phyloP scores from a whole-genome alignment of 2,888 invertebrate species.

The Pollenia labialis region DNA sequence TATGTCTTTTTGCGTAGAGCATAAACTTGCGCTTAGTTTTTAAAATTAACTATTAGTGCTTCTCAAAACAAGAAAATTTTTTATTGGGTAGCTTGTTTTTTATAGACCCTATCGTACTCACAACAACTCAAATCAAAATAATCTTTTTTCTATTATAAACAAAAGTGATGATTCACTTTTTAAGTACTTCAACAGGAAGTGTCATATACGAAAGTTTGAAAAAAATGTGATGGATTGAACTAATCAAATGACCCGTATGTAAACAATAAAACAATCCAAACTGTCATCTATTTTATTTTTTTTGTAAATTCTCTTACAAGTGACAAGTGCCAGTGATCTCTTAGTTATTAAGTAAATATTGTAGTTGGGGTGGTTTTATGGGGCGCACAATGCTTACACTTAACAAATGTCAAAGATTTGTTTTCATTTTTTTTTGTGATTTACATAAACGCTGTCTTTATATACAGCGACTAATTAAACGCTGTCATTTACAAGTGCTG shows the following conservation, averaged over 20 bases:
- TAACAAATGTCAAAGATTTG: background rate
- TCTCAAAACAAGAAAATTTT: no score
- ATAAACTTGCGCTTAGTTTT: no score
- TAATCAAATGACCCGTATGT: slow-evolving; percentile 59
- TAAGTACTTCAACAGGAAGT: slow-evolving; percentile 62
- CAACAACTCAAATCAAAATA: background rate
- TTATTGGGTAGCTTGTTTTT: no score
- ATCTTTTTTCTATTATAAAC: slow-evolving; percentile 8
- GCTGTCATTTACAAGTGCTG: slow-evolving; percentile 37
- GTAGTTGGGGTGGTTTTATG: background rate
- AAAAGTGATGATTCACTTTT: slow-evolving; percentile 40
- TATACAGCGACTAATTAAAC: slow-evolving; percentile 36
- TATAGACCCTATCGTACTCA: background rate
- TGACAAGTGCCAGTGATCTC: slow-evolving; percentile 30
- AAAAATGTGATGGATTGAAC: slow-evolving; percentile 45
- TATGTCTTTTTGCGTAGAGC: no score
- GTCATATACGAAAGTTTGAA: slow-evolving; percentile 33
- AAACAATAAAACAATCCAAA: slow-evolving; percentile 35
- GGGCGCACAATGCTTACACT: background rate
- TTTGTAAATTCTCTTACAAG: background rate
- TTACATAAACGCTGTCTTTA: background rate
- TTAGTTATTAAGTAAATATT: slow-evolving; percentile 31
- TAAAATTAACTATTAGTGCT: no score
- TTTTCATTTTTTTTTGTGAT: background rate
- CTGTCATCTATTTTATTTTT: slow-evolving; percentile 19